phyloP scores from a whole-genome alignment of 2,888 invertebrate genomes.

The Cephus sareptanus region DNA sequence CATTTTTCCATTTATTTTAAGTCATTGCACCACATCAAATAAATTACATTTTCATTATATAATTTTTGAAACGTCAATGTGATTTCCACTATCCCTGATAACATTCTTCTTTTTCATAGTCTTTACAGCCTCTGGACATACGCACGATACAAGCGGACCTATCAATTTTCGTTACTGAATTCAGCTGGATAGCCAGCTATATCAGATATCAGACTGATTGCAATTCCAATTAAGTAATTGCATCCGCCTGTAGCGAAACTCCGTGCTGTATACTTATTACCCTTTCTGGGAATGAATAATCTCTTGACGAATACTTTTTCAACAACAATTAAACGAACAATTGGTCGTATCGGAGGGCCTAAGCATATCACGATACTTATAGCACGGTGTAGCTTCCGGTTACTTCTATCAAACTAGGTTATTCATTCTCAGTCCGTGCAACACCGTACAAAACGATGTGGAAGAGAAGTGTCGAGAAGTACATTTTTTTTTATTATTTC shows the following conservation, averaged over 20 bases:
- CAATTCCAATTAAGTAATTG: not conserved
- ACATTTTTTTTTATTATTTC: not conserved
- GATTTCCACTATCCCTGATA: conserved; percentile 27
- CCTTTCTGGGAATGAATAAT: not conserved
- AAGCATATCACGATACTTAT: not conserved
- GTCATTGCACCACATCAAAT: conserved; percentile 68
- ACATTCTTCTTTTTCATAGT: not conserved
- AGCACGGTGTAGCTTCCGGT: not conserved
- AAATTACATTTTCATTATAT: conserved; percentile 68
- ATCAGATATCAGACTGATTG: not conserved
- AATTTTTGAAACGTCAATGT: conserved; percentile 18
- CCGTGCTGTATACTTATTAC: not conserved
- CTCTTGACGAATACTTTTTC: not conserved
- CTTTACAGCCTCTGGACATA: not conserved
- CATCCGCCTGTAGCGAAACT: not conserved
- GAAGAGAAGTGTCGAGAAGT: not conserved
- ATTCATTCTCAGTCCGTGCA: not conserved
- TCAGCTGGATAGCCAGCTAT: not conserved
- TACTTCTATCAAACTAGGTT: not conserved
- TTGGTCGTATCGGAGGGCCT: not conserved
- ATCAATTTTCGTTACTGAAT: not conserved
- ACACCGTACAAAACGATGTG: not conserved
- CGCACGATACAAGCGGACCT: not conserved
- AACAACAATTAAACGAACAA: not conserved
- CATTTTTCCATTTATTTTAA: conserved; percentile 67